Conservation (phyloP, 2,113 vertebrate genomes). For the Pomatostomus ruficeps region DNA sequence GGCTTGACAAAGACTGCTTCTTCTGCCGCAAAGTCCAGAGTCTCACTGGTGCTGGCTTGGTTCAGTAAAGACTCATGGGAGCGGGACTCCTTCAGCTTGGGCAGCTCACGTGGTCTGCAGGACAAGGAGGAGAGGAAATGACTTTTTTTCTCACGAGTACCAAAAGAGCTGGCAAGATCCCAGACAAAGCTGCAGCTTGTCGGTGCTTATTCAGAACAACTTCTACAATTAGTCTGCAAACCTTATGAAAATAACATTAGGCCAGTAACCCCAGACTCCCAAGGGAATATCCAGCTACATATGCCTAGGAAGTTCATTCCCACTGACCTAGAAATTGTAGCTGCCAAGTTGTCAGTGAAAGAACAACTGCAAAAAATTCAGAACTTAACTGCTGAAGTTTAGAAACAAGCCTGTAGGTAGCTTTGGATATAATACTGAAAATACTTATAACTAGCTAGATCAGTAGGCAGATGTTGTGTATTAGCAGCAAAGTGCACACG, state of each 20-base stretch:
- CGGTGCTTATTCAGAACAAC: background rate
- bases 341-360: background rate
- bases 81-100: constrained; percentile 87
- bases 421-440: background rate
- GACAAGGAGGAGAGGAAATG: background rate
- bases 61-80: constrained; percentile 92
- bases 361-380: background rate
- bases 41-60: constrained; percentile 84
- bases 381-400: background rate
- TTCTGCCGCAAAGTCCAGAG: constrained; percentile 86
- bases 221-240: background rate
- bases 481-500: background rate
- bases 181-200: background rate
- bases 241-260: background rate
- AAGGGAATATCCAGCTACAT: background rate
- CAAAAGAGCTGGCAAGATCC: background rate
- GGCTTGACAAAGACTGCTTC: constrained; percentile 88
- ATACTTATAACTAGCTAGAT: background rate
- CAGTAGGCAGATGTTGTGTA: background rate
- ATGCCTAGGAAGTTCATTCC: background rate
- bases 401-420: background rate
- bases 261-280: background rate
- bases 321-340: background rate
- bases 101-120: constrained; percentile 82
- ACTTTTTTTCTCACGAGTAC: background rate